A percentile compares a stretch with the other conserved stretches of the same genome.
phyloP scores from a whole-genome alignment of 2,113 vertebrate genomes.

The Sylvicapra grimmia region DNA sequence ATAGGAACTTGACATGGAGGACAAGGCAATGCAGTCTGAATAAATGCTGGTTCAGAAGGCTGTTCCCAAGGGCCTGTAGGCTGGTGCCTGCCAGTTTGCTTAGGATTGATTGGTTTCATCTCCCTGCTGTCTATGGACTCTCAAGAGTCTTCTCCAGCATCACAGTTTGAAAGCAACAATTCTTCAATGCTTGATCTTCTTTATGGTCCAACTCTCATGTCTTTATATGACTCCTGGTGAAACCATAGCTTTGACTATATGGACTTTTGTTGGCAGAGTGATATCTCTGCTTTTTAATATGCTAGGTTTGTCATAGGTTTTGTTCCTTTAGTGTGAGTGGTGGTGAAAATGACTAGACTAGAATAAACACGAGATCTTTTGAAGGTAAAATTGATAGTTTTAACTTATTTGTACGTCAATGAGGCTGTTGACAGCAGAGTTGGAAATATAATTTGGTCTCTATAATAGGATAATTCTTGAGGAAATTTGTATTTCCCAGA shows the following conservation, averaged over 20 bases:
- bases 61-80: too few relatives aligned
- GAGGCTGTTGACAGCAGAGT: background rate
- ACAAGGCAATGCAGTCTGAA: too few relatives aligned
- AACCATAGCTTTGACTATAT: background rate
- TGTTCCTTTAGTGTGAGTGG: background rate
- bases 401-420: background rate
- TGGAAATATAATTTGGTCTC: background rate
- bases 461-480: background rate
- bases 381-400: background rate
- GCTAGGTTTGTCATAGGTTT: background rate
- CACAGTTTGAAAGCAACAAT: background rate
- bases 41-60: too few relatives aligned
- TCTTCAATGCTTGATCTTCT: background rate
- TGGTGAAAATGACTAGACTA: background rate
- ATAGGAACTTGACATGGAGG: too few relatives aligned
- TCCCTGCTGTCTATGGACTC: background rate
- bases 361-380: background rate
- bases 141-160: background rate
- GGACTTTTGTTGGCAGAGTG: background rate
- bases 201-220: background rate
- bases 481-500: background rate
- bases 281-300: background rate
- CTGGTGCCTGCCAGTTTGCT: too few relatives aligned
- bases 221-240: background rate
- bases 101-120: background rate